These are phyloP conservation scores for Spondyliosoma cantharus DNA, from an alignment of 2,797 vertebrate genomes.

Conservation along the genomic window DNA sequence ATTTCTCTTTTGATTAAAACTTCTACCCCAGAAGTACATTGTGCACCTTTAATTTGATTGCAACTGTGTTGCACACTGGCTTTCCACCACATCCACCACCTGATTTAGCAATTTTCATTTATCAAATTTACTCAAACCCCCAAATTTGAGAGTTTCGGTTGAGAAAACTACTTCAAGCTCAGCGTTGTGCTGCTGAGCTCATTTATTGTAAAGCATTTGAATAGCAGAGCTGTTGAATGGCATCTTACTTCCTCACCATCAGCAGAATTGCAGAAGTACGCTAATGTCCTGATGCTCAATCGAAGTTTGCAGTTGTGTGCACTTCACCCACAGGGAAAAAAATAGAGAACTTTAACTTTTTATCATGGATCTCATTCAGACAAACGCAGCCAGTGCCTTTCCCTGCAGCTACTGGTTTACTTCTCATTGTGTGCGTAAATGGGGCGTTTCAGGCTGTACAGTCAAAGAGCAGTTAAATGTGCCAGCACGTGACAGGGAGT, in stretches of 20 bases:
- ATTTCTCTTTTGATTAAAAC: background rate
- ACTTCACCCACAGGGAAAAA: slow-evolving; percentile 32
- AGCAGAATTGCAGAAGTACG: slow-evolving; percentile 55
- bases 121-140: slow-evolving; percentile 25
- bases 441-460: slow-evolving; percentile 20
- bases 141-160: slow-evolving; percentile 22
- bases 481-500: slow-evolving; percentile 56
- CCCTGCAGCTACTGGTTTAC: slow-evolving; percentile 17
- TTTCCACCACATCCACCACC: slow-evolving; percentile 24
- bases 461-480: slow-evolving; percentile 47
- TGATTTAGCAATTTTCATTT: slow-evolving; percentile 31
- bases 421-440: slow-evolving; percentile 25
- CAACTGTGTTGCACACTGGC: background rate
- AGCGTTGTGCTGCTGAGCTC: slow-evolving; percentile 35
- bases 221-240: slow-evolving; percentile 26
- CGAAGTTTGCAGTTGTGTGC: slow-evolving; percentile 28
- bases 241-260: slow-evolving; percentile 57
- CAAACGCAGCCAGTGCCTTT: slow-evolving; percentile 13
- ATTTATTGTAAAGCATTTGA: slow-evolving; percentile 59
- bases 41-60: background rate
- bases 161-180: slow-evolving; percentile 31
- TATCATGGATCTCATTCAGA: slow-evolving; percentile 34
- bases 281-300: slow-evolving; percentile 33
- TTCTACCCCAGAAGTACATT: background rate
- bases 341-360: slow-evolving; percentile 33